Base-by-base conservation (phyloP, 2,888 invertebrate genomes). In the Diadegma fenestrale region DNA sequence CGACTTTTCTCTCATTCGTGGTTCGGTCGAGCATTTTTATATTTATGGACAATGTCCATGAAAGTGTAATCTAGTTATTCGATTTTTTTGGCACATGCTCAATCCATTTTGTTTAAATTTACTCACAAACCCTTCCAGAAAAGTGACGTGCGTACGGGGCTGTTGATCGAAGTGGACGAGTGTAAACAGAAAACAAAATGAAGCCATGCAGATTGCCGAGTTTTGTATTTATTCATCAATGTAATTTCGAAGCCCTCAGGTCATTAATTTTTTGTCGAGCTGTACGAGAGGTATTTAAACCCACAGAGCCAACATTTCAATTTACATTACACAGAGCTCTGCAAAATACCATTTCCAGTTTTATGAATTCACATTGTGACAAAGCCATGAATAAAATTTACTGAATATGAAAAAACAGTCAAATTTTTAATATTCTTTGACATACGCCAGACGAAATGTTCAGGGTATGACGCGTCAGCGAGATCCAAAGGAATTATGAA, bases 301-400 rank as follows among this genome's bases (percentile, higher is more conserved):
- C 68, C 26, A 69, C 54, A 80, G 82, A 85, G 84, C 82, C 73
- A 81, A 81, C 82, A 48, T 84, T 82, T 84, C 86, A 76, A 79
- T 61, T 61, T 69, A 64, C 17, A 37, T 14, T 37, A 10, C 10
- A 61, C 26, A 26, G 41, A 41, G 12, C 19, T 58, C 43, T 26
- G 58, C n/a, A 73, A 14, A 22, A 41, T n/a, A n/a, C 10, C 7
- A 30, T 10, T 30, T n/a, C 69, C 45, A 48, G 48, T 69, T 48
- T 69, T n/a, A n/a, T 37, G 37, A 37, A 37, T 37, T 37, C 37
- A 37, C 37, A 37, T 37, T 37, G 10, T 37, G 37, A 37, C 37
- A 37, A 8, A 37, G 37, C 37, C 37, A 37, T 10, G 37, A 37
- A 37, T 37, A 10, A 37, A 37, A 37, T 8, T 2, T 37, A 37